Base-by-base conservation (phyloP, 2,797 vertebrate genomes). In the Enteromius treurensis region DNA sequence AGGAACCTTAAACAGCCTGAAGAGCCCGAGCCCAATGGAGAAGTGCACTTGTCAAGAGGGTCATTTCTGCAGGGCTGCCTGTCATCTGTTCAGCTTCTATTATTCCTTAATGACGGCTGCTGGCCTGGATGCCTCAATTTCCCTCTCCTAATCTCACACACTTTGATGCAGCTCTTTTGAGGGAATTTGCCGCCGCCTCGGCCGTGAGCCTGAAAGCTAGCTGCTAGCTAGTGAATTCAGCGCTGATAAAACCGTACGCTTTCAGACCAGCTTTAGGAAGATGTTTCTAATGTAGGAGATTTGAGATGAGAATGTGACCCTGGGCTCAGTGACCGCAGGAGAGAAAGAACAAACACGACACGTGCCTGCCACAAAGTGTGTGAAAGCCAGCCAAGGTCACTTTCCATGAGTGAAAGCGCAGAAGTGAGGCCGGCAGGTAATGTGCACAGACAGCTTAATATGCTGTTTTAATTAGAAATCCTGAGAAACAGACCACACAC, bases 401-500 rank as follows among this genome's bases (percentile, higher is more conserved):
- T 21, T 13, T 55, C 53, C 34, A 32, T 71, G 34, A 65, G 4
- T 32, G 45, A 68, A 84, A 80, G 21, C 55, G 37, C 45, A 71
- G 55, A 78, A 76, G 47, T 80, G 40, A 74, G 60, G 53, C 73
- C 79, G 64, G 58, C 60, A 82, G 71, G 77, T 86, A 83, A 85
- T 84, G 65, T 14, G 5, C n/a, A 58, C 6, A 77, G 65, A 83
- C 85, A 79, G 70, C 74, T 81, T 76, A 51, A 81, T 78, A 62
- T 81, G 64, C 64, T 78, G 47, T 29, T 86, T 84, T 86, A 86
- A 85, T 87, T 86, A 85, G 83, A 60, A 80, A 71, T 21, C 34
- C 58, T 42, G 65, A 68, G 42, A 74, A 5, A 2, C 14, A 49
- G 77, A 83, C 6, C 47, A 73, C 45, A 73, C 29, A 49, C 15